These are phyloP conservation scores for Cephalotes varians DNA, from an alignment of 2,888 invertebrate genomes.

Conservation along the genomic window DNA sequence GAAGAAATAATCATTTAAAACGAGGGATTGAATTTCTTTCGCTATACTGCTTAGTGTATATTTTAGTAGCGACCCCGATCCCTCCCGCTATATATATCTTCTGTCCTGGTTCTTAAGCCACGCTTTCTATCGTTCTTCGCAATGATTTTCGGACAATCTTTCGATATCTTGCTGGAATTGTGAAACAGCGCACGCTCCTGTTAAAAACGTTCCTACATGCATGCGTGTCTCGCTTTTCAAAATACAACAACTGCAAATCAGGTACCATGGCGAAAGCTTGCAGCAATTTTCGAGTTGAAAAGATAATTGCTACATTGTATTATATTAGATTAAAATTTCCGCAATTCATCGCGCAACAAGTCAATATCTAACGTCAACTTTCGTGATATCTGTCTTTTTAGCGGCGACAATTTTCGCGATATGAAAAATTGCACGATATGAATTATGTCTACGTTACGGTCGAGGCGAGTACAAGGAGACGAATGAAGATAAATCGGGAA, in stretches of 20 bases:
- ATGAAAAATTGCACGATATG: neutral
- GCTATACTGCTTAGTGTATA: constrained; percentile 83
- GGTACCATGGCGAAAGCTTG: neutral
- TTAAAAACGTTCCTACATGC: neutral
- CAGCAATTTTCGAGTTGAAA: neutral
- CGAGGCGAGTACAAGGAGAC: neutral
- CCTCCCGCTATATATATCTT: constrained; percentile 84
- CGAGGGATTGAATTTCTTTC: constrained; percentile 81
- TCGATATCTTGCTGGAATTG: constrained; percentile 42
- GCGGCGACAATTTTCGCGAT: neutral
- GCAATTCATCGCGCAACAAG: neutral
- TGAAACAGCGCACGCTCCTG: neutral
- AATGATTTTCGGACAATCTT: constrained; percentile 70
- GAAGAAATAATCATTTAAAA: constrained; percentile 76
- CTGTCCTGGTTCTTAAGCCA: constrained; percentile 83
- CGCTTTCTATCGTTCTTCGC: constrained; percentile 78
- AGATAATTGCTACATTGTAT: neutral
- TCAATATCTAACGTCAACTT: neutral
- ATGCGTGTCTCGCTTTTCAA: neutral
- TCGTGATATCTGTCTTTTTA: neutral
- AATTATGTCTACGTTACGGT: neutral
- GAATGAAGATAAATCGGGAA: neutral
- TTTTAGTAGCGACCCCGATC: constrained; percentile 86
- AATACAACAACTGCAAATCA: neutral
- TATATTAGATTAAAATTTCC: neutral